phyloP scores from a whole-genome alignment of 2,113 vertebrate genomes.

The Apeltes quadracus region DNA sequence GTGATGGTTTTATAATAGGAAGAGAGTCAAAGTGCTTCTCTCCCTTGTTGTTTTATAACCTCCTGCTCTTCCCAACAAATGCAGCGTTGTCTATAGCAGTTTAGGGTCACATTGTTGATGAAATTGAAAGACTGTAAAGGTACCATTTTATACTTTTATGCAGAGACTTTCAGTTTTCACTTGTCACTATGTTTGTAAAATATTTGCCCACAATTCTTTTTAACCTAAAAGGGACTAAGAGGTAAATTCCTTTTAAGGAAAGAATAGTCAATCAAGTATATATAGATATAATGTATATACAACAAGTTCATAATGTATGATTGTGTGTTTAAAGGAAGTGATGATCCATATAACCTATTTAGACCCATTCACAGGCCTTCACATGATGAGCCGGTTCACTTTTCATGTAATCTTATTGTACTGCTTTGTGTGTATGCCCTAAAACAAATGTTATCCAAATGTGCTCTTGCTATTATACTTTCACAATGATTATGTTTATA shows the following conservation, averaged over 20 bases:
- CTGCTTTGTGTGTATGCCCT: constrained; percentile 69
- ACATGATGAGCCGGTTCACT: constrained; percentile 54
- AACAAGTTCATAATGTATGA: constrained; percentile 59
- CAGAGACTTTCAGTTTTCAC: constrained; percentile 62
- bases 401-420: constrained; percentile 71
- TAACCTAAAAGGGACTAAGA: constrained; percentile 65
- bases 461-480: constrained; percentile 72
- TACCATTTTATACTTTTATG: constrained; percentile 77
- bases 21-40: constrained; percentile 47
- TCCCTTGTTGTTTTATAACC: constrained; percentile 62
- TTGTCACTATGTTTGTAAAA: constrained; percentile 62
- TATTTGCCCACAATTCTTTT: constrained; percentile 44
- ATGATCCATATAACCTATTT: constrained; percentile 54
- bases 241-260: constrained; percentile 58
- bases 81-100: constrained; percentile 42
- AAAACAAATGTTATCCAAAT: constrained; percentile 67
- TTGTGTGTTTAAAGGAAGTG: constrained; percentile 52
- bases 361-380: constrained; percentile 42
- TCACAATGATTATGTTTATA: constrained; percentile 65
- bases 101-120: constrained; percentile 45
- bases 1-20: constrained; percentile 71
- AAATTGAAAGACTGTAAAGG: constrained; percentile 58
- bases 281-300: constrained; percentile 47
- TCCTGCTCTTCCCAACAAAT: constrained; percentile 65
- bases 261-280: constrained; percentile 60